Evolutionary conservation across 2,888 invertebrate genomes (phyloP).

Genomic region (Stomorhina lunata): DNA sequence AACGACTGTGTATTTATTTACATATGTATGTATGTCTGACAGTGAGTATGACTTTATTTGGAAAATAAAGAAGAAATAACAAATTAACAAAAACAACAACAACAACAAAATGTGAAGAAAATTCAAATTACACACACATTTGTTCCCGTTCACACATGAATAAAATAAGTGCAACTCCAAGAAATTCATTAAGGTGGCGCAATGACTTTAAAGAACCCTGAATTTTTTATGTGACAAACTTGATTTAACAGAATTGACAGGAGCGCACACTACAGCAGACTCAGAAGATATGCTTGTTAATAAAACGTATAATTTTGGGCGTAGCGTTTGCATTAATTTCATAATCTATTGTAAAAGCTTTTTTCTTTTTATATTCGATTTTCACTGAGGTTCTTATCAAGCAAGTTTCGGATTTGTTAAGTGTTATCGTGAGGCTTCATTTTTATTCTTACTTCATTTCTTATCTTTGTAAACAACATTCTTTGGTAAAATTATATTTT

Average conservation of each 20-base stretch:
- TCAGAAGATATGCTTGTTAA: too few species aligned
- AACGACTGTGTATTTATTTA: conserved; percentile 12
- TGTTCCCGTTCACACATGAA: neutral
- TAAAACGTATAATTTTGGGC: too few species aligned
- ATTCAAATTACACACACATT: conserved; percentile 1
- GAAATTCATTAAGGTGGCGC: conserved; percentile 59
- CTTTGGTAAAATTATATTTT: too few species aligned
- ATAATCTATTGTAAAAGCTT: too few species aligned
- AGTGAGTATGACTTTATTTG: conserved; percentile 11
- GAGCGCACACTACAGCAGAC: neutral
- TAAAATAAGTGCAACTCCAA: conserved; percentile 52
- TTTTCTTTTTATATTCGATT: too few species aligned
- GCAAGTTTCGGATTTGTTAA: too few species aligned
- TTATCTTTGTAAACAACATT: too few species aligned
- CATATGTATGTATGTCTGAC: too few species aligned
- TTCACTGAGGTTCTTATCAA: too few species aligned
- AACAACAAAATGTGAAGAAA: neutral
- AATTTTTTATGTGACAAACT: conserved; percentile 44
- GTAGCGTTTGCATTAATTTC: too few species aligned
- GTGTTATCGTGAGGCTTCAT: too few species aligned
- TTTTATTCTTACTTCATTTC: too few species aligned
- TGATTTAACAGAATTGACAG: conserved; percentile 27
- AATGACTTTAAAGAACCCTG: conserved; percentile 47
- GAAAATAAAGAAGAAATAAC: neutral
- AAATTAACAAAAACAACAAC: neutral